A percentile compares a stretch with the other conserved stretches of the same genome.
Conservation (phyloP, 2,797 vertebrate genomes). For the Ptychadena robeensis region DNA sequence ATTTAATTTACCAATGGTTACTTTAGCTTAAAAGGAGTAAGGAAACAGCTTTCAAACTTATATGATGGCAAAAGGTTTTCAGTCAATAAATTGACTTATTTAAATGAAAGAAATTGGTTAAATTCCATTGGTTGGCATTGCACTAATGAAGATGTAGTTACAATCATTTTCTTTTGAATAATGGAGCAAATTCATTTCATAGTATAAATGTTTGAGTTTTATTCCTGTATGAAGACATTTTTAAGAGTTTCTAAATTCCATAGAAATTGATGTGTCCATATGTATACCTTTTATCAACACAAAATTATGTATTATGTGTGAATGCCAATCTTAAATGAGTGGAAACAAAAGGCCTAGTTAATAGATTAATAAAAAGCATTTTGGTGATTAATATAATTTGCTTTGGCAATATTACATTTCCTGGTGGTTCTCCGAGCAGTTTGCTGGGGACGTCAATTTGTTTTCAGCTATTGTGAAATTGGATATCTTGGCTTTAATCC, state of each 20-base stretch:
- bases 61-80: too few relatives aligned
- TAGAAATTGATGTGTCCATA: neutral
- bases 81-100: too few relatives aligned
- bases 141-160: too few relatives aligned
- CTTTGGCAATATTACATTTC: constrained; percentile 85
- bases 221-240: too few relatives aligned
- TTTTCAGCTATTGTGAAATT: constrained; percentile 88
- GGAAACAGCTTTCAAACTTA: too few relatives aligned
- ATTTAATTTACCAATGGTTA: too few relatives aligned
- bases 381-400: constrained; percentile 84
- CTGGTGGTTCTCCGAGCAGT: constrained; percentile 84
- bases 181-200: too few relatives aligned
- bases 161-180: too few relatives aligned
- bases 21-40: too few relatives aligned
- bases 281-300: neutral
- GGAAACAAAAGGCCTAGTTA: constrained; percentile 73
- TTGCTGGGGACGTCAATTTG: constrained; percentile 92
- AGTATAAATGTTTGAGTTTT: too few relatives aligned
- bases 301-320: neutral
- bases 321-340: constrained; percentile 28
- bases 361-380: constrained; percentile 79
- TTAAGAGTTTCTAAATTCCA: neutral
- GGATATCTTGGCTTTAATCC: constrained; percentile 87
- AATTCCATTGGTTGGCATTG: too few relatives aligned
- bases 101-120: too few relatives aligned